phyloP scores from a whole-genome alignment of 1,140 invertebrate species.

The Anadara kagoshimensis region DNA sequence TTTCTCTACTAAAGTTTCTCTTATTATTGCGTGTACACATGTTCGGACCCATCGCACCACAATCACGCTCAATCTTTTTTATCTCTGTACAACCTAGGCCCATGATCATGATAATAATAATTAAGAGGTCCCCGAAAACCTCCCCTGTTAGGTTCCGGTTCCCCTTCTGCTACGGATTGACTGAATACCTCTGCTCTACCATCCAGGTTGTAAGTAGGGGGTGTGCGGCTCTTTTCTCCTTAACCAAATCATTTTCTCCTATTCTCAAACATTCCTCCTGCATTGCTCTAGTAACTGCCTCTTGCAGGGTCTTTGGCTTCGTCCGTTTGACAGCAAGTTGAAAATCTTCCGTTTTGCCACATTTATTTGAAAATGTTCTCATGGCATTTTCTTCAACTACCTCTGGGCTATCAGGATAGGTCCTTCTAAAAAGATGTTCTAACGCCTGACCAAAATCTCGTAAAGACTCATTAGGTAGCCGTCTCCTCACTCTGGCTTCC shows the following conservation, averaged over 20 bases:
- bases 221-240: background rate
- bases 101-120: too few relatives aligned
- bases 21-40: too few relatives aligned
- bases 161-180: too few relatives aligned
- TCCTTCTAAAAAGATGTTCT: constrained; percentile 25
- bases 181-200: background rate
- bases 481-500: constrained; percentile 27
- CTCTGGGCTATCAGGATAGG: constrained; percentile 16
- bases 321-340: constrained; percentile 28
- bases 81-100: too few relatives aligned
- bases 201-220: constrained; percentile 3
- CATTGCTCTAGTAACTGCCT: constrained; percentile 32
- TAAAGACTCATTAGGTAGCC: background rate
- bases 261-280: constrained; percentile 31
- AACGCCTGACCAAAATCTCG: constrained; percentile 23
- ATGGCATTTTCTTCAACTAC: constrained; percentile 15
- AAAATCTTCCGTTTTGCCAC: constrained; percentile 26
- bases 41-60: too few relatives aligned
- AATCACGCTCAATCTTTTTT: too few relatives aligned
- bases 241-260: background rate
- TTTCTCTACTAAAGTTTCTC: too few relatives aligned
- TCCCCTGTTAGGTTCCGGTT: too few relatives aligned
- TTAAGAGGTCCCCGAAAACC: too few relatives aligned
- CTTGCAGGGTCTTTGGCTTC: constrained; percentile 22
- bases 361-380: constrained; percentile 24